A percentile compares a stretch with the other conserved stretches of the same genome.
These are phyloP conservation scores for Xanthia icteritia DNA, from an alignment of 2,888 invertebrate genomes.

Conservation along the genomic window DNA sequence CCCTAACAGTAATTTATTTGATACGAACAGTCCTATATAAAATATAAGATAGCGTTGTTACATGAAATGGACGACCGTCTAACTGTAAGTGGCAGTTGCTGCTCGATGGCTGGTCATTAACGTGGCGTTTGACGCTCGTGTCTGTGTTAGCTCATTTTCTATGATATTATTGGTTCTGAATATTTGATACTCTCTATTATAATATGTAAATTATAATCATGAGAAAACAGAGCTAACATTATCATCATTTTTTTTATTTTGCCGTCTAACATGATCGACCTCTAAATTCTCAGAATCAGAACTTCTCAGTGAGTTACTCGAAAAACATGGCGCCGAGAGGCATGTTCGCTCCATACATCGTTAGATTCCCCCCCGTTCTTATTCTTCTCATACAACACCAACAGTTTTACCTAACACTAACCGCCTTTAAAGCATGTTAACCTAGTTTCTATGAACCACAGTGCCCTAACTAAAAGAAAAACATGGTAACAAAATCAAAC, in stretches of 20 bases:
- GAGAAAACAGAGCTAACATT: background rate
- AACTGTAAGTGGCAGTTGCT: conserved; percentile 40
- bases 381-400: conserved; percentile 36
- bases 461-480: conserved; percentile 56
- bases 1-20: conserved; percentile 70
- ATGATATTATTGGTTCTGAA: conserved; percentile 15
- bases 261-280: background rate
- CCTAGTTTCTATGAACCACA: conserved; percentile 52
- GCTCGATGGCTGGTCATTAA: conserved; percentile 44
- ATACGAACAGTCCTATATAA: conserved; percentile 62
- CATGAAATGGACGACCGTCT: conserved; percentile 24
- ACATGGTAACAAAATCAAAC: conserved; percentile 58
- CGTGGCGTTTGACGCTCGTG: conserved; percentile 18
- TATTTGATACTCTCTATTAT: conserved; percentile 20
- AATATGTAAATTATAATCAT: conserved; percentile 23
- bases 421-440: conserved; percentile 57
- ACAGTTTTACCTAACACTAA: conserved; percentile 49
- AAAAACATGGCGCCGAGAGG: conserved; percentile 11
- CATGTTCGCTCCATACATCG: conserved; percentile 20
- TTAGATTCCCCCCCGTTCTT: conserved; percentile 22
- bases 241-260: conserved; percentile 10
- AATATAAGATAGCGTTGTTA: conserved; percentile 59
- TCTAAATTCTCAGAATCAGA: conserved; percentile 3
- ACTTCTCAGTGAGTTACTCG: conserved; percentile 2
- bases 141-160: conserved; percentile 30